Conservation (phyloP, 2,888 invertebrate genomes). For the Thecocarcelia acutangulata region DNA sequence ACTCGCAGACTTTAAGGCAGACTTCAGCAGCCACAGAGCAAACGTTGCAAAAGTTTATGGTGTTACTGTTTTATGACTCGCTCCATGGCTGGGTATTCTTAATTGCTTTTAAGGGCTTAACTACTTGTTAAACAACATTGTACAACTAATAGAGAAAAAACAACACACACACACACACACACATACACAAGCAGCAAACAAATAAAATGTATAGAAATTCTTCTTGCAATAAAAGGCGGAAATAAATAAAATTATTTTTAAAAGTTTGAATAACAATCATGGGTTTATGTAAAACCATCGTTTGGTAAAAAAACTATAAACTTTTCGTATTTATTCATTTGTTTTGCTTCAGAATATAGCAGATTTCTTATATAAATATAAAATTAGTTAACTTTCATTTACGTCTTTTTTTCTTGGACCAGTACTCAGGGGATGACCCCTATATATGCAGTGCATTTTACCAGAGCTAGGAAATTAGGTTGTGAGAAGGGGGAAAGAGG, state of each 20-base stretch:
- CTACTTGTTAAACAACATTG: slow-evolving; percentile 66
- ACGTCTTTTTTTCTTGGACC: too few species aligned
- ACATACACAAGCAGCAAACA: slow-evolving; percentile 3
- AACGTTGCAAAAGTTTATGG: slow-evolving; percentile 50
- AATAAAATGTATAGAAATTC: slow-evolving; percentile 12
- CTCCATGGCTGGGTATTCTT: slow-evolving; percentile 30
- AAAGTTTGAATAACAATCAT: slow-evolving; percentile 25
- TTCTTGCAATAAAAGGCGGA: slow-evolving; percentile 59
- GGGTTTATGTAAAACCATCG: slow-evolving; percentile 37
- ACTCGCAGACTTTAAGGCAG: slow-evolving; percentile 52
- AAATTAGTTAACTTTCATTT: too few species aligned
- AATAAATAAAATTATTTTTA: slow-evolving; percentile 69
- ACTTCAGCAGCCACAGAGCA: slow-evolving; percentile 32
- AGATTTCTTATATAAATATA: too few species aligned
- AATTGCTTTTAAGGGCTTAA: slow-evolving; percentile 62
- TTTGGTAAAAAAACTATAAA: slow-evolving; percentile 42
- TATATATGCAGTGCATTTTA: too few species aligned
- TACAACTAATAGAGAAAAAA: slow-evolving; percentile 54
- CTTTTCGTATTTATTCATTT: slow-evolving; percentile 44
- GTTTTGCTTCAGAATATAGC: slow-evolving; percentile 20
- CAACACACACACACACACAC: background rate
- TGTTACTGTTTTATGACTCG: background rate
- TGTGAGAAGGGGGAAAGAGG: too few species aligned
- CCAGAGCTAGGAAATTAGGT: too few species aligned
- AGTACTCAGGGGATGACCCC: too few species aligned